Evolutionary conservation across 2,888 invertebrate genomes (phyloP).

Genomic region (Galeruca laticollis): DNA sequence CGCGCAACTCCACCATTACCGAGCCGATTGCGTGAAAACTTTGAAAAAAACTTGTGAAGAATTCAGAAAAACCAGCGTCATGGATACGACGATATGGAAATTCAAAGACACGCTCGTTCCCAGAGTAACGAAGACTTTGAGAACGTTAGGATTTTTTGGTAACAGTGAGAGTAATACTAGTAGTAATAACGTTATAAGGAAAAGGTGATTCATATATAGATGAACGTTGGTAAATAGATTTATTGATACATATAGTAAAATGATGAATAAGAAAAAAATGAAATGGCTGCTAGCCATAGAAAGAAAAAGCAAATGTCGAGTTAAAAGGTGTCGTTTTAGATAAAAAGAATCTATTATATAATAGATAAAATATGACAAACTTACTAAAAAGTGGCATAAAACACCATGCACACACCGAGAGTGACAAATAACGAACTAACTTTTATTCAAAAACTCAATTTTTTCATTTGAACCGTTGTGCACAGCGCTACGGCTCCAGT

Average conservation of each 20-base stretch:
- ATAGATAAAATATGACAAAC: too few relatives aligned
- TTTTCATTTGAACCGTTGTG: too few relatives aligned
- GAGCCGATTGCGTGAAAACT: constrained; percentile 91
- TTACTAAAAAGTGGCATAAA: too few relatives aligned
- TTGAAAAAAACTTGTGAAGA: constrained; percentile 87
- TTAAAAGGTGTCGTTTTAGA: too few relatives aligned
- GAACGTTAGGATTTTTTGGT: constrained; percentile 77
- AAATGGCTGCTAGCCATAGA: too few relatives aligned
- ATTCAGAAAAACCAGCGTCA: constrained; percentile 83
- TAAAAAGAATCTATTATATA: too few relatives aligned
- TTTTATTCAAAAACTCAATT: too few relatives aligned
- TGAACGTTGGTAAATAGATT: not conserved
- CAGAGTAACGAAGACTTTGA: constrained; percentile 78
- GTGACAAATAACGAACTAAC: too few relatives aligned
- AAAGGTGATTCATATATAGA: constrained; percentile 40
- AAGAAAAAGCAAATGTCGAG: too few relatives aligned
- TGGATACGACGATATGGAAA: constrained; percentile 90
- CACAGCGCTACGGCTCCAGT: too few relatives aligned
- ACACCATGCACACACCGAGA: too few relatives aligned
- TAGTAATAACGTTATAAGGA: constrained; percentile 44
- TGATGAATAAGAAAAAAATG: too few relatives aligned
- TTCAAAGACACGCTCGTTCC: constrained; percentile 82
- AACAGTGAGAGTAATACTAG: constrained; percentile 37
- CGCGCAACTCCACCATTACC: constrained; percentile 93
- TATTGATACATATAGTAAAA: not conserved